Base-by-base conservation (phyloP, 2,797 vertebrate genomes). In the Poecilia velifera region DNA sequence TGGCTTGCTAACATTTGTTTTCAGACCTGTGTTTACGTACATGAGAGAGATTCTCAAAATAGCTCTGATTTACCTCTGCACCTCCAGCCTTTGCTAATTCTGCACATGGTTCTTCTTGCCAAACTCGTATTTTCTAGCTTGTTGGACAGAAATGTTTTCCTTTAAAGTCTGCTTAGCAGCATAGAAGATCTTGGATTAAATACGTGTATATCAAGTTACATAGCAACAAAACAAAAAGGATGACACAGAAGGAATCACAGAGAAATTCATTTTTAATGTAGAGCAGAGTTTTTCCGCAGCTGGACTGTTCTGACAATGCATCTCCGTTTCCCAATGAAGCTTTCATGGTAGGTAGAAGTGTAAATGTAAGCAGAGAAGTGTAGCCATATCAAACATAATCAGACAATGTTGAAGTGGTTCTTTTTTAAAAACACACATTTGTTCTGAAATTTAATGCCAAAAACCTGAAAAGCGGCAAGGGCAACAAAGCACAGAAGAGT, bases 11-110 rank as follows among this genome's bases (percentile, higher is more conserved):
- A 76, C 49, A 73, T 78, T 86, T 86, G 41, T 76, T 62, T 84
- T 72, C 72, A 82, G 39, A 55, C 72, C 73, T 49, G 12, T 9
- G 39, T 28, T 53, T 20, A 49, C 8, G 78, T 73, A 47, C 71
- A 78, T 68, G 57, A 83, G 73, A 84, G 49, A 47, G 66, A 77
- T 47, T 43, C 76, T 55, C 45, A 79, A 53, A 85, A 76, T 83
- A 74, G 79, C 68, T 34, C 41, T 83, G 84, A 88, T 92, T 89
- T 87, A 92, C 77, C 45, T 39, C 20, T 34, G 6, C 39, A 39
- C 51, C 78, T 84, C 78, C 79, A 79, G 84, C 81, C 72, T 66
- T 18, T 1, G 1, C 80, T 68, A 77, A 76, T 71, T 81, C 39
- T 73, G 43, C 73, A 77, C 66, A 72, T 3, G 0, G 41, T 73